These are phyloP conservation scores for Thereva unica DNA, from an alignment of 2,888 invertebrate species.

Conservation along the genomic window DNA sequence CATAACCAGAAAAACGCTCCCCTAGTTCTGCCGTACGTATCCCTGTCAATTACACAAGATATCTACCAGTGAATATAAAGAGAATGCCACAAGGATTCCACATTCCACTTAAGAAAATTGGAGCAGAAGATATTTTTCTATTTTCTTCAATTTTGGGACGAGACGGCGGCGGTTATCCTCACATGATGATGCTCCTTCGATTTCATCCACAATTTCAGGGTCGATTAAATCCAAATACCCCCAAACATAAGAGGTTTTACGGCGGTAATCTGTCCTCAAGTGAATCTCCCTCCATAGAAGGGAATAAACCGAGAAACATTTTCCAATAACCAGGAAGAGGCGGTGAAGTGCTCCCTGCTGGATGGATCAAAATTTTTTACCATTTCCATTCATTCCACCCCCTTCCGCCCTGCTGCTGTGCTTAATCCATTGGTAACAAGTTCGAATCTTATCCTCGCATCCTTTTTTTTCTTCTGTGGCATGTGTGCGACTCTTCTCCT, in stretches of 20 bases:
- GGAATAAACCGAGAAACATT: not conserved
- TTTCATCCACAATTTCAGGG: constrained; percentile 42
- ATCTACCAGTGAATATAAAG: constrained; percentile 5
- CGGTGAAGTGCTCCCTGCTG: constrained; percentile 10
- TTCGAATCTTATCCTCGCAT: too few relatives aligned
- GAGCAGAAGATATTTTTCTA: constrained; percentile 4
- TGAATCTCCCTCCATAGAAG: constrained; percentile 1
- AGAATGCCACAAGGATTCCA: not conserved
- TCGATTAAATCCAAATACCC: constrained; percentile 42
- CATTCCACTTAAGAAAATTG: constrained; percentile 28
- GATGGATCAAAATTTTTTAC: not conserved
- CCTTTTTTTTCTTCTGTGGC: too few relatives aligned
- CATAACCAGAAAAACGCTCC: too few relatives aligned
- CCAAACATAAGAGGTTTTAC: constrained; percentile 41
- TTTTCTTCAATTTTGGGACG: constrained; percentile 7
- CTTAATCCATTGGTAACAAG: not conserved
- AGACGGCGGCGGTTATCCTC: too few relatives aligned
- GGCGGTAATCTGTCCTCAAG: constrained; percentile 39
- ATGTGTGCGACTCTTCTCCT: too few relatives aligned
- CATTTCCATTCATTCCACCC: not conserved
- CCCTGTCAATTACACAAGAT: not conserved
- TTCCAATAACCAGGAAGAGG: constrained; percentile 24
- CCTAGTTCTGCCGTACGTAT: not conserved
- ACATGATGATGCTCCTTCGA: constrained; percentile 12
- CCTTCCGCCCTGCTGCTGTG: not conserved